Base-by-base conservation (phyloP, 92 coral and sea anemone genomes). In the Parazoanthus atlanticus region DNA sequence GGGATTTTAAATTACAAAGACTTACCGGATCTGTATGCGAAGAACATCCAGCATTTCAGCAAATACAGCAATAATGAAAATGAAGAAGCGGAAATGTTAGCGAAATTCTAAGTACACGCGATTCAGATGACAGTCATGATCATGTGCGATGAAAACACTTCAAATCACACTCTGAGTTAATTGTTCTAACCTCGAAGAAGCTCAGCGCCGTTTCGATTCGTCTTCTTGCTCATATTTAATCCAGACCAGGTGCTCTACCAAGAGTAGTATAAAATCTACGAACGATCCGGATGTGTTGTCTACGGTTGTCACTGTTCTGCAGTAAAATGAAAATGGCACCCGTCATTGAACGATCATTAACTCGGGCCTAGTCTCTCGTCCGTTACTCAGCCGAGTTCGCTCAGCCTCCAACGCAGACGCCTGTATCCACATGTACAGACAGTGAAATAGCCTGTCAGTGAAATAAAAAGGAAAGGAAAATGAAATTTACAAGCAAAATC, bases 11-110 rank as follows among this genome's bases (percentile, higher is more conserved):
- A 29, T 28, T 49, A 12, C 30, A 4, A 19, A 25, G 72, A 74
- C 93, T 91, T 84, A 91, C 93, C 91, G 93, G 89, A 29, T 91
- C 93, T 91, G 70, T 64, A 29, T 56, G 43, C 52, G 74, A 71
- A 69, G 89, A 69, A 49, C 47, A 84, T 78, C 91, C 93, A 78
- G 36, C 81, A 30, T 54, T 79, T 74, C 84, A 70, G 73, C 64
- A 71, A 76, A 76, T 36, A 56, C 85, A 78, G 11, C 74, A 78
- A 61, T 41, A 56, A 87, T 69, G 82, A 76, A 88, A 76, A 83
- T 13, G 69, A 13, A 82, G 83, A 58, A 46, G 46, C 36, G 34
- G 82, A 69, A 73, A 47, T 58, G 29, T 69, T 69, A 40, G 76
- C 33, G 52, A 70, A 46, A 40, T 47, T 67, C 47, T 41, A 66